These are phyloP conservation scores for Eumaeus atala DNA, from an alignment of 1,140 invertebrate species.

Conservation along the genomic window DNA sequence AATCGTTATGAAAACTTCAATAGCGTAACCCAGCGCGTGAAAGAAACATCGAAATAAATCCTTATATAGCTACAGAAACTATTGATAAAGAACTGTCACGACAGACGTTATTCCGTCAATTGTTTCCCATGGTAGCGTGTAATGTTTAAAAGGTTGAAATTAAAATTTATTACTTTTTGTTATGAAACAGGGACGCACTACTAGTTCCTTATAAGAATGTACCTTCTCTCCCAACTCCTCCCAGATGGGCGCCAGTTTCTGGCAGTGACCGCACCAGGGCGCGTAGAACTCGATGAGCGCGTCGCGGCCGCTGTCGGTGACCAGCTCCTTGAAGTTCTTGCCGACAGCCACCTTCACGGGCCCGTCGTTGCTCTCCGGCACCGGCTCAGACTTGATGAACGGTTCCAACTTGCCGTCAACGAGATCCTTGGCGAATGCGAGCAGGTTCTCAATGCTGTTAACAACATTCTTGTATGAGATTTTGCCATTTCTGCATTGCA, in stretches of 20 bases:
- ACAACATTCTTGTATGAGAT: not conserved
- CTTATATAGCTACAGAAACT: no score
- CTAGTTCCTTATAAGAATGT: conserved; percentile 13
- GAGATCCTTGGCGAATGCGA: conserved; percentile 92
- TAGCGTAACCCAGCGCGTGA: no score
- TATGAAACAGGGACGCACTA: no score
- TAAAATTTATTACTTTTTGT: no score
- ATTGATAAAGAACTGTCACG: no score
- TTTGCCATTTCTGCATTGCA: no score
- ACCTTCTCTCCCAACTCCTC: conserved; percentile 96
- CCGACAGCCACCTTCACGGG: conserved; percentile 94
- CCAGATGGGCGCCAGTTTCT: conserved; percentile 93
- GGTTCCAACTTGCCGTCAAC: conserved; percentile 89
- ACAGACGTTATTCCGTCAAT: no score
- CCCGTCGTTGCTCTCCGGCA: conserved; percentile 90
- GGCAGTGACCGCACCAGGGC: conserved; percentile 99
- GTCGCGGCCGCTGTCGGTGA: conserved; percentile 93
- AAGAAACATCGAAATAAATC: no score
- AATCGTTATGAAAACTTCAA: no score
- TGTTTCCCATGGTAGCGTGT: no score
- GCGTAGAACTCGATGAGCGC: conserved; percentile 98
- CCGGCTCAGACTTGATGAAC: conserved; percentile 95
- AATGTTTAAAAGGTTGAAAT: no score
- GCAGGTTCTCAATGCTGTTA: conserved; percentile 86
- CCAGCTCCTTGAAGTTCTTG: conserved; percentile 97